Conservation (phyloP, 1,140 invertebrate species). For the Xylocopa sonorina region DNA sequence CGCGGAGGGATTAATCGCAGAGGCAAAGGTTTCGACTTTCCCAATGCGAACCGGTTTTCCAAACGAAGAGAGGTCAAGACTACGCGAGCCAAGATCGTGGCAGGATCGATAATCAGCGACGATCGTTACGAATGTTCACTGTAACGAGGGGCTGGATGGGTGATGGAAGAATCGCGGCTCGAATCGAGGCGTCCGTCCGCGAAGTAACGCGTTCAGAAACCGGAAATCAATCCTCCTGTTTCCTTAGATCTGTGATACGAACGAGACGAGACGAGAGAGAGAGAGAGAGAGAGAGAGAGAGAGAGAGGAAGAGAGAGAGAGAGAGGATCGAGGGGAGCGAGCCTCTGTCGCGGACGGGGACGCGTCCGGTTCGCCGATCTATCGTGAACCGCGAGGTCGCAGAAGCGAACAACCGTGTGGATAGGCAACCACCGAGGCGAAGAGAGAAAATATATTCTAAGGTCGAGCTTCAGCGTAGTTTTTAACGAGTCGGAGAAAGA, state of each 20-base stretch:
- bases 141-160: not conserved
- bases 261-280: constrained; percentile 23
- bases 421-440: constrained; percentile 12
- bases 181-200: constrained; percentile 23
- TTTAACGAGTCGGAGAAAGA: constrained; percentile 30
- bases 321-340: constrained; percentile 11
- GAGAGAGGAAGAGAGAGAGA: not conserved
- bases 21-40: constrained; percentile 19
- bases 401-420: constrained; percentile 13
- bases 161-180: constrained; percentile 3
- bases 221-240: constrained; percentile 64
- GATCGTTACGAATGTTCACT: not conserved
- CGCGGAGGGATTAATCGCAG: too few species aligned
- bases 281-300: not conserved
- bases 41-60: constrained; percentile 14
- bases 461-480: constrained; percentile 36
- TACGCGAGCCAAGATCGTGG: not conserved
- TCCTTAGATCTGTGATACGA: constrained; percentile 77
- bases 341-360: not conserved
- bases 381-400: constrained; percentile 6
- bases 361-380: constrained; percentile 4
- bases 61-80: not conserved
- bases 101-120: not conserved
- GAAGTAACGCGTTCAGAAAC: constrained; percentile 30
- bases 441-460: constrained; percentile 1